These are phyloP conservation scores for Aulostomus chinensis DNA, from an alignment of 2,797 vertebrate species.

Conservation along the genomic window DNA sequence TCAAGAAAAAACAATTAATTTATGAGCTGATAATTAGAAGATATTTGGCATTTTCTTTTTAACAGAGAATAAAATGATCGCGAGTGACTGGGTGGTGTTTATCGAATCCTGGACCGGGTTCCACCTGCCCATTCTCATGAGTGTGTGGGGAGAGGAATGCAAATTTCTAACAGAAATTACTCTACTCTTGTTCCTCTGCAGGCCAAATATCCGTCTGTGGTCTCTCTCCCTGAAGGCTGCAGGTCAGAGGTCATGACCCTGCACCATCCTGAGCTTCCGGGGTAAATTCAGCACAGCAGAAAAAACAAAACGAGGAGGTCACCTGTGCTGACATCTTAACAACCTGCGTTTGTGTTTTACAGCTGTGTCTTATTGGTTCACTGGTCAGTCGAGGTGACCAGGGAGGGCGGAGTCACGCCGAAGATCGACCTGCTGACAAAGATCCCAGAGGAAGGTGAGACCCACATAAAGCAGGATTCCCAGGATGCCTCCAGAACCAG, in stretches of 20 bases:
- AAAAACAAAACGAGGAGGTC: background rate
- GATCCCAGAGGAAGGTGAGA: constrained; percentile 84
- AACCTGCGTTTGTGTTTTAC: background rate
- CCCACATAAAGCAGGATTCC: background rate
- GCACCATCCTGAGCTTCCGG: constrained; percentile 70
- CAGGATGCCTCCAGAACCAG: no score
- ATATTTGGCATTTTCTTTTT: no score
- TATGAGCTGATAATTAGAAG: no score
- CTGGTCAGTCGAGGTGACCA: constrained; percentile 85
- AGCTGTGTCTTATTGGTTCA: constrained; percentile 60
- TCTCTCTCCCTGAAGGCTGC: constrained; percentile 82
- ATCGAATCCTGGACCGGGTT: no score
- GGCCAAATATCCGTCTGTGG: constrained; percentile 83
- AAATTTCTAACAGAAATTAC: no score
- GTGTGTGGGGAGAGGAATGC: no score
- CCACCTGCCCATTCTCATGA: no score
- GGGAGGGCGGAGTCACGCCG: constrained; percentile 77
- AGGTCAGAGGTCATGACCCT: constrained; percentile 80
- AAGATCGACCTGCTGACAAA: constrained; percentile 86
- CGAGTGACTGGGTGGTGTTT: no score
- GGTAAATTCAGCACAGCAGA: constrained; percentile 73
- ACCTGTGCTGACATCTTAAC: background rate
- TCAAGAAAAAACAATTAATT: no score
- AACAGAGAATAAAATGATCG: no score
- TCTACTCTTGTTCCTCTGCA: constrained; percentile 48